These are phyloP conservation scores for Lagorchestes hirsutus DNA, from an alignment of 2,797 vertebrate species.

Conservation along the genomic window DNA sequence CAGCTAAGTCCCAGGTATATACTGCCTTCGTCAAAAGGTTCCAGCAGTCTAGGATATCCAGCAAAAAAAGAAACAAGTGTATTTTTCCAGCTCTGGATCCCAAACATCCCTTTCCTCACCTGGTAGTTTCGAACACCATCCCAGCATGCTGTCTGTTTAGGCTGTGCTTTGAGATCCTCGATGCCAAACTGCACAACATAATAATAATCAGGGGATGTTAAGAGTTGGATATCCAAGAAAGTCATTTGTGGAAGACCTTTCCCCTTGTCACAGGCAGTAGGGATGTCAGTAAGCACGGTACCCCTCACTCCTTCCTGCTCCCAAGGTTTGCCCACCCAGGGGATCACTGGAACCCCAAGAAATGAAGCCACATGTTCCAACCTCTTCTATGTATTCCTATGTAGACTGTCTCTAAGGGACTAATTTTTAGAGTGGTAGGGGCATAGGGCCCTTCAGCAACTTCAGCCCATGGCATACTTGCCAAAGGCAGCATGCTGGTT, in stretches of 20 bases:
- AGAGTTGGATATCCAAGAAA: not conserved
- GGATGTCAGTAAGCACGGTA: not conserved
- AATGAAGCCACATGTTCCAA: not conserved
- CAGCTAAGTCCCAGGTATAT: slow-evolving; percentile 14
- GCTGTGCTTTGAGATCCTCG: slow-evolving; percentile 94
- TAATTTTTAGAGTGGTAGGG: not conserved
- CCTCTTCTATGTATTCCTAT: not conserved
- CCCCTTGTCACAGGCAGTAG: not conserved
- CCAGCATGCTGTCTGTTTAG: slow-evolving; percentile 94
- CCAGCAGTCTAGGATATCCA: not conserved
- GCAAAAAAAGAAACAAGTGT: not conserved
- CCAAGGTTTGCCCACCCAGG: not conserved
- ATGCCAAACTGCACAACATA: slow-evolving; percentile 92
- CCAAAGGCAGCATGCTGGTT: not conserved
- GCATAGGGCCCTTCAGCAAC: not conserved
- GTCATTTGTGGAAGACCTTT: not conserved
- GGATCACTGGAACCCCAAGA: not conserved
- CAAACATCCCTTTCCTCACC: slow-evolving; percentile 83
- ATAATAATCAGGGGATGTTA: not conserved
- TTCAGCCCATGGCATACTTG: not conserved
- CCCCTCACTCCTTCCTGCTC: not conserved
- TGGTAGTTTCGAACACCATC: slow-evolving; percentile 98
- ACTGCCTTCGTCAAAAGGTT: slow-evolving; percentile 1
- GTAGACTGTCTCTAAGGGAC: too few relatives aligned
- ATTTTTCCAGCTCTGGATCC: not conserved